Evolutionary conservation across 2,797 vertebrate genomes (phyloP).

Genomic region (Danio choprae): DNA sequence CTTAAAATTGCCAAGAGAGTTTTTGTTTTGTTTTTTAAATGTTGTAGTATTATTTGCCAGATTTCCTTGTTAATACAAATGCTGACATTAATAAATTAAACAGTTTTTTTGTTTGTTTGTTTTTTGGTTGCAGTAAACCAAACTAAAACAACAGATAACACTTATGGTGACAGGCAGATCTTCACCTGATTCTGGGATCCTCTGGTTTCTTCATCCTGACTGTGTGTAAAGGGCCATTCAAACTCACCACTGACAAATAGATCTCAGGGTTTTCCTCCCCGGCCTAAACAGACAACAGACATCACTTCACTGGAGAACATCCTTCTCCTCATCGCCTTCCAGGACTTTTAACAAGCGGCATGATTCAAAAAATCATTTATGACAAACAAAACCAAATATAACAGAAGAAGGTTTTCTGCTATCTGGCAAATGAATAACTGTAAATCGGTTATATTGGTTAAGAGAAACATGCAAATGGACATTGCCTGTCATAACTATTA

Average conservation of each 20-base stretch:
- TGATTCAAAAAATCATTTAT: background rate
- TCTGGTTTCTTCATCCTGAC: constrained; percentile 93
- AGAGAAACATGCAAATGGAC: background rate
- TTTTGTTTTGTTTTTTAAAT: background rate
- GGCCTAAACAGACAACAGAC: constrained; percentile 75
- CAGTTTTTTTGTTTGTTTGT: too few species aligned
- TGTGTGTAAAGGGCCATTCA: constrained; percentile 93
- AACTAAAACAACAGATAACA: background rate
- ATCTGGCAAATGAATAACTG: background rate
- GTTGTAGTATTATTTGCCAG: background rate
- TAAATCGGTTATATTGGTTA: background rate
- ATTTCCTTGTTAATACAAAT: background rate
- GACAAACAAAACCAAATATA: background rate
- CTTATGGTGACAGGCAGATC: background rate
- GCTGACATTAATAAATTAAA: background rate
- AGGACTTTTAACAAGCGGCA: background rate
- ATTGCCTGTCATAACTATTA: background rate
- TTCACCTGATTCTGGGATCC: constrained; percentile 93
- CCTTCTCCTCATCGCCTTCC: too few species aligned
- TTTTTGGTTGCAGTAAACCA: background rate
- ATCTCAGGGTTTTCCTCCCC: constrained; percentile 93
- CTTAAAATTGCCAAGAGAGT: background rate
- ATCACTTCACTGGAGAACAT: background rate
- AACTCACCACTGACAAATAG: constrained; percentile 90
- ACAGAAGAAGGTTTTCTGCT: background rate